These are phyloP conservation scores for Zygaena filipendulae DNA, from an alignment of 2,888 invertebrate species.

Conservation along the genomic window DNA sequence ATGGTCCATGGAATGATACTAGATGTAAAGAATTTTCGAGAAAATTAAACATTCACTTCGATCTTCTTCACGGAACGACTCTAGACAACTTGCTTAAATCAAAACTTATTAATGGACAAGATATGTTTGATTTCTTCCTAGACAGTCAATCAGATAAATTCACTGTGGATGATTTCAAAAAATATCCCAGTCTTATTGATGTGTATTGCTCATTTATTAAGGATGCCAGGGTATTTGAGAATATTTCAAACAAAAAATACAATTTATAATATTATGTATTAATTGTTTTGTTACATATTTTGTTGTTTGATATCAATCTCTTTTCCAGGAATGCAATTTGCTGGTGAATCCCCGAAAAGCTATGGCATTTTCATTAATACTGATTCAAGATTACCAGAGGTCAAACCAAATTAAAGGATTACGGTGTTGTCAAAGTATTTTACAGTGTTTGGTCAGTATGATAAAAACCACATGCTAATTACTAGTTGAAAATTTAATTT, in stretches of 20 bases:
- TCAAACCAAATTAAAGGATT: conserved; percentile 43
- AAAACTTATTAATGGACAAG: conserved; percentile 28
- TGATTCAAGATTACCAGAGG: conserved; percentile 41
- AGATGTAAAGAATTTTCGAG: conserved; percentile 24
- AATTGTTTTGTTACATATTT: conserved; percentile 1
- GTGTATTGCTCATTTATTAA: conserved; percentile 33
- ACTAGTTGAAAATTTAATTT: neutral
- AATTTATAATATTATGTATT: neutral
- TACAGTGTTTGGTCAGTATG: conserved; percentile 39
- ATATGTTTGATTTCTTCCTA: conserved; percentile 39
- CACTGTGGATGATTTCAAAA: conserved; percentile 35
- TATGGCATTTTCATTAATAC: conserved; percentile 36
- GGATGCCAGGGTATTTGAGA: conserved; percentile 35
- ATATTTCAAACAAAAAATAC: conserved; percentile 3
- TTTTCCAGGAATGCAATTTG: conserved; percentile 36
- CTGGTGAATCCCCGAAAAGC: conserved; percentile 28
- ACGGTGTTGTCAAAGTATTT: conserved; percentile 29
- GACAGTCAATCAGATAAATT: conserved; percentile 36
- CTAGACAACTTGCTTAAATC: conserved; percentile 24
- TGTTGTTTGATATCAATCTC: conserved; percentile 2
- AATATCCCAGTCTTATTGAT: conserved; percentile 41
- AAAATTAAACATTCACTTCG: conserved; percentile 30
- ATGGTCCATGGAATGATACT: conserved; percentile 33
- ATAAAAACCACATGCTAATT: no score
- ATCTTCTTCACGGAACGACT: conserved; percentile 23